Evolutionary conservation across 1,140 invertebrate genomes (phyloP).

Genomic region (Leptonema lineaticorne): DNA sequence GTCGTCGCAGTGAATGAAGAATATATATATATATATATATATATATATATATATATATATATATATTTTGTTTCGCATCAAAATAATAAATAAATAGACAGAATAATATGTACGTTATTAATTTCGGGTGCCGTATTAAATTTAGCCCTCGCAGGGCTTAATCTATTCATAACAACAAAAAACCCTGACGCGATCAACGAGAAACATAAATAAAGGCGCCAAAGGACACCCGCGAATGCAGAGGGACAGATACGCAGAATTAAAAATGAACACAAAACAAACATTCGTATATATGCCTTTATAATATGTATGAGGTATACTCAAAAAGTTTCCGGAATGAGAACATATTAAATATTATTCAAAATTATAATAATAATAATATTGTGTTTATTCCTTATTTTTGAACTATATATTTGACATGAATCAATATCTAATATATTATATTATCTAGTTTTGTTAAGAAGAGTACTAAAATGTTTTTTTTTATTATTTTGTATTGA

Average conservation of each 20-base stretch:
- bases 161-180: slow-evolving; percentile 15
- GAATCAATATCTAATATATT: not conserved
- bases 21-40: too few relatives aligned
- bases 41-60: too few relatives aligned
- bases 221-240: not conserved
- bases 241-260: slow-evolving; percentile 10
- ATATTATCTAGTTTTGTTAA: not conserved
- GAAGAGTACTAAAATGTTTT: too few relatives aligned
- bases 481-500: too few relatives aligned
- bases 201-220: slow-evolving; percentile 14
- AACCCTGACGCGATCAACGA: slow-evolving; percentile 3
- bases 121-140: slow-evolving; percentile 6
- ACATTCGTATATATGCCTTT: not conserved
- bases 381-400: not conserved
- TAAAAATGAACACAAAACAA: slow-evolving; percentile 13
- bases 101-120: slow-evolving; percentile 8
- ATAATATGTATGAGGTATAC: not conserved
- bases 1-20: too few relatives aligned
- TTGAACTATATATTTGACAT: not conserved
- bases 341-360: too few relatives aligned
- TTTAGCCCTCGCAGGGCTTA: slow-evolving; percentile 9
- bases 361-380: not conserved
- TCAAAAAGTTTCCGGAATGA: too few relatives aligned
- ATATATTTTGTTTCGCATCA: too few relatives aligned
- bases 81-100: too few relatives aligned